These are phyloP conservation scores for Drosophila prostipennis DNA, from an alignment of 2,888 invertebrate genomes.

Conservation along the genomic window DNA sequence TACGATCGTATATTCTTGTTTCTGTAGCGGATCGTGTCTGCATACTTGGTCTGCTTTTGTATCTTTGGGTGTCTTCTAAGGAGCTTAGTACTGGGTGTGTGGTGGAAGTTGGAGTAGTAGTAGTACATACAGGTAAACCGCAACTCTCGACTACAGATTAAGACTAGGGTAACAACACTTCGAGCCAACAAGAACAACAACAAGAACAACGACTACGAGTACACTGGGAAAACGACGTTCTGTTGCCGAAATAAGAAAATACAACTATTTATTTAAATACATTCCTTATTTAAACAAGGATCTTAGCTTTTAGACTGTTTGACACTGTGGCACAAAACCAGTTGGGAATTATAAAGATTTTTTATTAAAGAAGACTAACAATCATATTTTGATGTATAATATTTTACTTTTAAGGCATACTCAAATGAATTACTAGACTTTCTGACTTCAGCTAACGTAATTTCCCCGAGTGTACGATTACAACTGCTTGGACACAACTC, in stretches of 20 bases:
- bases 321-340: too few species aligned
- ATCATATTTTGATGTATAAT: too few species aligned
- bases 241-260: too few species aligned
- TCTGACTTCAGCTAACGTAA: background rate
- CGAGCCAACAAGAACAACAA: constrained; percentile 42
- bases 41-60: constrained; percentile 18
- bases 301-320: too few species aligned
- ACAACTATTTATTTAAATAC: too few species aligned
- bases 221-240: constrained; percentile 37
- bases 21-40: constrained; percentile 22
- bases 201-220: constrained; percentile 46
- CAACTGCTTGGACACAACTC: constrained; percentile 27
- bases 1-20: constrained; percentile 33
- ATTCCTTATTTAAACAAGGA: too few species aligned
- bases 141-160: constrained; percentile 60
- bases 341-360: too few species aligned
- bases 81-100: constrained; percentile 19
- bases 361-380: too few species aligned
- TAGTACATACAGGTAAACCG: constrained; percentile 43
- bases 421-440: background rate
- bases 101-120: constrained; percentile 37
- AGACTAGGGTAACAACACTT: constrained; percentile 41
- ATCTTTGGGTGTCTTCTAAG: constrained; percentile 27
- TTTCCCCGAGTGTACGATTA: constrained; percentile 11
- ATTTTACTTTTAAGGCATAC: too few species aligned